These are phyloP conservation scores for Clarias macrocephalus DNA, from an alignment of 2,113 vertebrate species.

Conservation along the genomic window DNA sequence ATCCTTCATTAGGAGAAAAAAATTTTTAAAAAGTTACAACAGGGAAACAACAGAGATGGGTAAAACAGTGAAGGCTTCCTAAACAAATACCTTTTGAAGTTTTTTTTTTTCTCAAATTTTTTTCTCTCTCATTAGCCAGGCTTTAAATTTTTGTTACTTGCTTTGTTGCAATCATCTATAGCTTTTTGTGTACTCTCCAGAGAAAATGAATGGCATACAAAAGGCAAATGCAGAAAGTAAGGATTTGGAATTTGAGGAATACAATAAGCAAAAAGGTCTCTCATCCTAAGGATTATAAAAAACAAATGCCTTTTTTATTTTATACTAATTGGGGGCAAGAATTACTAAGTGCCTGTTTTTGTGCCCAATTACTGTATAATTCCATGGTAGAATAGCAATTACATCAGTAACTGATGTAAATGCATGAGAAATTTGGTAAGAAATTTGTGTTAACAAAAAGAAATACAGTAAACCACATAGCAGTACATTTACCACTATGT, in stretches of 20 bases:
- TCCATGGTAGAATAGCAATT: not conserved
- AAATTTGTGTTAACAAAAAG: not conserved
- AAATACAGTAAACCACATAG: not conserved
- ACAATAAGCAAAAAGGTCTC: not conserved
- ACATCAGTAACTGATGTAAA: not conserved
- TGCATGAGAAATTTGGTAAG: not conserved
- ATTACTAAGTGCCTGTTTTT: not conserved
- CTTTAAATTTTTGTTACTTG: not conserved
- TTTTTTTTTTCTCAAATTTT: no score
- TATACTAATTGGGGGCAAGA: not conserved
- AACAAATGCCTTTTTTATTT: not conserved
- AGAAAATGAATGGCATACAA: not conserved
- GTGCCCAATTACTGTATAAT: not conserved
- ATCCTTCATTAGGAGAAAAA: not conserved
- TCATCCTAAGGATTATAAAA: not conserved
- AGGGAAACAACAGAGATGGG: not conserved
- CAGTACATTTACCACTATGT: not conserved
- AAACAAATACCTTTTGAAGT: not conserved
- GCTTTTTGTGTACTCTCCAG: not conserved
- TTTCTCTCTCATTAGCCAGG: not conserved
- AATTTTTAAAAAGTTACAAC: not conserved
- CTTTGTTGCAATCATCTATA: not conserved
- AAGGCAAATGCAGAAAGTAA: no score
- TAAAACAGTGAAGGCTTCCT: not conserved
- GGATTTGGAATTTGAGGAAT: not conserved